phyloP scores from a whole-genome alignment of 2,888 invertebrate genomes.

The Epicampocera succincta region DNA sequence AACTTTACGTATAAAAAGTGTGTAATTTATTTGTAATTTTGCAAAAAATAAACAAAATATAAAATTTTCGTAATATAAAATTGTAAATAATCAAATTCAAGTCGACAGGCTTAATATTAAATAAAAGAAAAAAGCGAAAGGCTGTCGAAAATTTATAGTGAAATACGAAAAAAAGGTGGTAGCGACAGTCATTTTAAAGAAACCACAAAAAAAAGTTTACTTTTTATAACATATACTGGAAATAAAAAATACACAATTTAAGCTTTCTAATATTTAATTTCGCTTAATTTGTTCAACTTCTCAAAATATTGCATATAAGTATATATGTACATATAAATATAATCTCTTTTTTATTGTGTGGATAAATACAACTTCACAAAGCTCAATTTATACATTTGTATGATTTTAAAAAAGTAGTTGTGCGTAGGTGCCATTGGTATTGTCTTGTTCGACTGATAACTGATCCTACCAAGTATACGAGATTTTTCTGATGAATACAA shows the following conservation, averaged over 20 bases:
- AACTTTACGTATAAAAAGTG: constrained; percentile 40
- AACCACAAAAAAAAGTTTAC: too few species aligned
- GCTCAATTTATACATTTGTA: constrained; percentile 2
- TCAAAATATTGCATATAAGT: too few species aligned
- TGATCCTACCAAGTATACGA: not conserved
- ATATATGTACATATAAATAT: too few species aligned
- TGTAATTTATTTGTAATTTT: constrained; percentile 38
- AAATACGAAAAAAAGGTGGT: constrained; percentile 34
- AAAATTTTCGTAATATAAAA: not conserved
- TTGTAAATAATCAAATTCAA: constrained; percentile 7
- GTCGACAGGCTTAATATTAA: constrained; percentile 8
- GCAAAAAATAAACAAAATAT: constrained; percentile 26
- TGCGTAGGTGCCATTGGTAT: constrained; percentile 34
- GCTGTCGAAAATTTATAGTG: constrained; percentile 7
- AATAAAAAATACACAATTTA: too few species aligned
- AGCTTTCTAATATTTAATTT: too few species aligned
- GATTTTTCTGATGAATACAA: not conserved
- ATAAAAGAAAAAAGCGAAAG: constrained; percentile 8
- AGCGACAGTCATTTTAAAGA: constrained; percentile 35
- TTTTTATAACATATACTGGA: too few species aligned
- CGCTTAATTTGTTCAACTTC: too few species aligned
- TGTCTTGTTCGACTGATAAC: constrained; percentile 10
- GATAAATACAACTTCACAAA: not conserved
- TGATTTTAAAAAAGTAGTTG: not conserved
- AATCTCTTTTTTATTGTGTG: too few species aligned